Base-by-base conservation (phyloP, 2,888 invertebrate genomes). In the Artemia sinica region DNA sequence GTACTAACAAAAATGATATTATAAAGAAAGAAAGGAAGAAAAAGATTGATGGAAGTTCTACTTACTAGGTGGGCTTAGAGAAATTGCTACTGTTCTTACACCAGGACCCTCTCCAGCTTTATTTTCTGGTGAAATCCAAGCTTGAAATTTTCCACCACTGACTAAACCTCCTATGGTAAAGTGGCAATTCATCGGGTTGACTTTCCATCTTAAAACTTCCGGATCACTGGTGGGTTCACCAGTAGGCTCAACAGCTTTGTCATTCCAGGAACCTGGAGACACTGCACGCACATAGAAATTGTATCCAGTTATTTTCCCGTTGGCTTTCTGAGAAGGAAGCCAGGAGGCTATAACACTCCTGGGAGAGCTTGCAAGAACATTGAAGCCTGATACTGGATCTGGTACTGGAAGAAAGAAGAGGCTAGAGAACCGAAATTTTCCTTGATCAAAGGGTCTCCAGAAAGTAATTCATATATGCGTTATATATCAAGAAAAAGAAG, bases 161-260 rank as follows among this genome's bases (percentile, higher is more conserved):
- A 58, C 10, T 28, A 58, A 58, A 9, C 63, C 63, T 28, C 63
- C 63, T 18, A 58, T 58, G 2, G 63, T 58, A 58, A 58, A 18
- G 63, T 58, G 63, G 63, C 9, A 58, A 10, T 8, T 18, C 63
- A 18, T 28, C 63, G 63, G 14, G 28, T n/a, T 18, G 14, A 58
- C n/a, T 58, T 28, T 58, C 63, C 63, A 58, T 28, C 63, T n/a
- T 18, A 58, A 28, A 18, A 58, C 63, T 58, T 58, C 63, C 63
- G 14, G 63, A 28, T 58, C 63, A 58, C 63, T 58, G 11, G 63
- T 58, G 14, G 28, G 63, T 11, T 58, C 63, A 18, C 10, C 63
- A 9, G n/a, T n/a, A n/a, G 63, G 63, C 28, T 10, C 63, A 58
- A 58, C 63, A 1, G 63, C 63, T 9, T 58, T 58, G 0, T 10